Conservation (phyloP, 2,888 invertebrate species). For the Liposcelis brunnea region DNA sequence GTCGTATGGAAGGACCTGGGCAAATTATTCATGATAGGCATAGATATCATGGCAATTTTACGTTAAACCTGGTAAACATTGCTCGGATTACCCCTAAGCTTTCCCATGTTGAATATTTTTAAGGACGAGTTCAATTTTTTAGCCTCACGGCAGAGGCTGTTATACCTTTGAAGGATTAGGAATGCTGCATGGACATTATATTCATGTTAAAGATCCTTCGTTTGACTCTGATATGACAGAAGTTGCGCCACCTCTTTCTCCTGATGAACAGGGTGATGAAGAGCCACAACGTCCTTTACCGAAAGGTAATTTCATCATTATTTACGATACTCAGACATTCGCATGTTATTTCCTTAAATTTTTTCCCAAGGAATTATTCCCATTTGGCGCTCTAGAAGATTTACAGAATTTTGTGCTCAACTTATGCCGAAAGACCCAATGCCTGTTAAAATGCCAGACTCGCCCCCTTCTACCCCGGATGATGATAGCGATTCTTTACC, state of each 20-base stretch:
- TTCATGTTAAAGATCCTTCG: conserved; percentile 38
- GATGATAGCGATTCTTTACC: conserved; percentile 4
- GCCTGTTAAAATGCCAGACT: conserved; percentile 45
- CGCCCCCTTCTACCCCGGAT: conserved; percentile 29
- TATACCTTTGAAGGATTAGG: conserved; percentile 56
- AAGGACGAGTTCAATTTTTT: background rate
- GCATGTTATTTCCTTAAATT: no score
- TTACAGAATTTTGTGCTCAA: conserved; percentile 48
- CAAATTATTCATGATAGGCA: conserved; percentile 48
- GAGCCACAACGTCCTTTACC: background rate
- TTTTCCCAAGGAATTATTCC: conserved; percentile 29
- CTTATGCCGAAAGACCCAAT: conserved; percentile 51
- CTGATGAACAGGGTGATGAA: conserved; percentile 11
- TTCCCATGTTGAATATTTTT: no score
- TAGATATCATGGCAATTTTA: conserved; percentile 53
- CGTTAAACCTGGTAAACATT: conserved; percentile 31
- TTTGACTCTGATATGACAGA: conserved; percentile 17
- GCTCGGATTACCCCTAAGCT: no score
- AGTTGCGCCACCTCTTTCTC: conserved; percentile 24
- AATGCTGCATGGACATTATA: conserved; percentile 55
- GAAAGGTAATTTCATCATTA: no score
- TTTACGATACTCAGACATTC: no score
- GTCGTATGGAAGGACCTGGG: conserved; percentile 53
- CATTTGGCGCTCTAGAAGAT: conserved; percentile 50
- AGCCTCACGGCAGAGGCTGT: conserved; percentile 52